Evolutionary conservation across 2,797 vertebrate genomes (phyloP).

Genomic region (Catostomus latipinnis): DNA sequence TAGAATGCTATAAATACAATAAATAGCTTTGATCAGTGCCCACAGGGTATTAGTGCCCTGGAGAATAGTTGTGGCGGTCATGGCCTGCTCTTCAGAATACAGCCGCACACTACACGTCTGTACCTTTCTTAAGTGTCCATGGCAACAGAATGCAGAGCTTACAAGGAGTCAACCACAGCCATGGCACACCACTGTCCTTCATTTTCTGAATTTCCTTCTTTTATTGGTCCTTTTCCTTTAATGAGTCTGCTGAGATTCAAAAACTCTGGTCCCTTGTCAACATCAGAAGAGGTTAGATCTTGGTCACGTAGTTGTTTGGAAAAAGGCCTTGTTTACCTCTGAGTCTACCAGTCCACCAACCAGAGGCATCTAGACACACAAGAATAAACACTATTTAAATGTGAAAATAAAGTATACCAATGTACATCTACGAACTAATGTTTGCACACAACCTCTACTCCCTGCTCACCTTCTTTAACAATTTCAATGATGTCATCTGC

Average conservation of each 20-base stretch:
- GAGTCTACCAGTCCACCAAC: constrained; percentile 97
- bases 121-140: constrained; percentile 44
- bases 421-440: background rate
- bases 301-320: constrained; percentile 97
- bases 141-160: constrained; percentile 59
- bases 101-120: constrained; percentile 54
- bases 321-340: constrained; percentile 98
- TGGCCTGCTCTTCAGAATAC: constrained; percentile 11
- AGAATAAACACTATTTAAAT: background rate
- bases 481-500: constrained; percentile 94
- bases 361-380: constrained; percentile 84
- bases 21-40: constrained; percentile 92
- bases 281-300: constrained; percentile 81
- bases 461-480: constrained; percentile 88
- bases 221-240: constrained; percentile 4
- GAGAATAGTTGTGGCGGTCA: constrained; percentile 57
- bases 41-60: constrained; percentile 66
- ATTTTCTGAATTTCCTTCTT: constrained; percentile 23
- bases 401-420: too few species aligned
- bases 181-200: constrained; percentile 55
- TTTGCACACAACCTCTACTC: background rate
- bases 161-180: constrained; percentile 51
- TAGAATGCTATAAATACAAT: constrained; percentile 93
- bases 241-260: constrained; percentile 48
- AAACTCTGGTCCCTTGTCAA: constrained; percentile 45